Evolutionary conservation across 2,888 invertebrate genomes (phyloP).

Genomic region (Dromius quadrimaculatus): DNA sequence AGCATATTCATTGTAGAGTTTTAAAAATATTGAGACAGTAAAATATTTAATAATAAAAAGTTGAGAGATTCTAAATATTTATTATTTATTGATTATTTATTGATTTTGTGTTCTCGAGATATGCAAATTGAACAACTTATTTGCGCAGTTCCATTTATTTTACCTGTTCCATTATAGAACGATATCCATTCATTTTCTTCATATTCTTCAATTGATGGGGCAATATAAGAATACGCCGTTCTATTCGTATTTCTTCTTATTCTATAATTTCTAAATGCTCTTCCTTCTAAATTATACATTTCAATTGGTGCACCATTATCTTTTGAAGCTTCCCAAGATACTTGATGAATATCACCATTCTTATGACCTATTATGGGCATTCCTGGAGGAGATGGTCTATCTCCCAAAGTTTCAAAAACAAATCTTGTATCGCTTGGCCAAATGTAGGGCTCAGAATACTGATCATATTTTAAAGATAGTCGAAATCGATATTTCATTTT

Average conservation of each 20-base stretch:
- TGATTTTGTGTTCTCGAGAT: too few species aligned
- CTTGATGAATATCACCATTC: conserved; percentile 79
- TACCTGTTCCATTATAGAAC: conserved; percentile 83
- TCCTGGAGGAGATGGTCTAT: conserved; percentile 84
- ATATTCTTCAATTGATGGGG: conserved; percentile 71
- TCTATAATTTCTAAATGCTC: conserved; percentile 61
- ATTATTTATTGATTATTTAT: too few species aligned
- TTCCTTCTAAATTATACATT: conserved; percentile 82
- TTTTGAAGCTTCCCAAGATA: conserved; percentile 84
- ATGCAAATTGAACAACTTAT: too few species aligned
- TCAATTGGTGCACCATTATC: conserved; percentile 82
- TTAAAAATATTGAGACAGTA: too few species aligned
- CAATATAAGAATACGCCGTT: conserved; percentile 63
- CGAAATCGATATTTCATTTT: conserved; percentile 84
- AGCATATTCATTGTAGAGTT: too few species aligned
- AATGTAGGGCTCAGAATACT: conserved; percentile 71
- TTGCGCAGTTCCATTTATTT: too few species aligned
- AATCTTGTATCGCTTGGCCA: conserved; percentile 82
- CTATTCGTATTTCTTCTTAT: conserved; percentile 63
- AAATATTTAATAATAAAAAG: too few species aligned
- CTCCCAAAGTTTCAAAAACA: conserved; percentile 81
- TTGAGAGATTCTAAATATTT: too few species aligned
- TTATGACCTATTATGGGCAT: conserved; percentile 80
- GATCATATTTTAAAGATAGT: conserved; percentile 75
- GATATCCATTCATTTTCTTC: conserved; percentile 72